Evolutionary conservation across 2,888 invertebrate genomes (phyloP), one percentile per base, ranked within the genome.

Genomic region (Bibio marci): DNA sequence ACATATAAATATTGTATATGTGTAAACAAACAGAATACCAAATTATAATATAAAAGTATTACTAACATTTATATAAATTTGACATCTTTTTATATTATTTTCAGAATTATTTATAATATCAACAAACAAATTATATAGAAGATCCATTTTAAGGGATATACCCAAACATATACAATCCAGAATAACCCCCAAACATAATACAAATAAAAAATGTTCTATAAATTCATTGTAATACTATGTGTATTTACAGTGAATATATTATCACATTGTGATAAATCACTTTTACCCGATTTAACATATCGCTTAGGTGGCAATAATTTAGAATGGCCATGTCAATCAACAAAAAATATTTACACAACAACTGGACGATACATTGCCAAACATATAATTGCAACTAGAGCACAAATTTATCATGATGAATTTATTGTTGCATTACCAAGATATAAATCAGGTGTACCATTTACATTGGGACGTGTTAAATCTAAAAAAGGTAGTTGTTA

Each of bases 331-430:
- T 69, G 69, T 46, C 51, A 63, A 2, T 65, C 66, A 33, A 73
- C 72, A 14, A 70, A 65, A 50, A 67, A 62, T 48, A 65, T 73
- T 49, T 75, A 68, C 55, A 62, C 64, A 36, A 66, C 60, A 35
- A 64, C 67, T 2, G 71, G 71, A 3, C 62, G 68, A 30, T 76
- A 70, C 58, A 60, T 67, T 32, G 62, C 69, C 35, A 66, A 68
- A 45, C 72, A 76, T 52, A 58, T 74, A 28, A 70, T 76, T 42
- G 68, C 67, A 3, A 75, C 73, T 3, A 62, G 74, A 30, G 64
- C 67, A n/a, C 73, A 70, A 46, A 63, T 76, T 45, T 63, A 60
- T 51, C 65, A 63, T 34, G 70, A 76, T 44, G 60, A 67, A 25
- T 71, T 67, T 1, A 66, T 68, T 49, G 58, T 76, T 2, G 69